Base-by-base conservation (phyloP, 2,888 invertebrate genomes). In the Augochlorella aurata region DNA sequence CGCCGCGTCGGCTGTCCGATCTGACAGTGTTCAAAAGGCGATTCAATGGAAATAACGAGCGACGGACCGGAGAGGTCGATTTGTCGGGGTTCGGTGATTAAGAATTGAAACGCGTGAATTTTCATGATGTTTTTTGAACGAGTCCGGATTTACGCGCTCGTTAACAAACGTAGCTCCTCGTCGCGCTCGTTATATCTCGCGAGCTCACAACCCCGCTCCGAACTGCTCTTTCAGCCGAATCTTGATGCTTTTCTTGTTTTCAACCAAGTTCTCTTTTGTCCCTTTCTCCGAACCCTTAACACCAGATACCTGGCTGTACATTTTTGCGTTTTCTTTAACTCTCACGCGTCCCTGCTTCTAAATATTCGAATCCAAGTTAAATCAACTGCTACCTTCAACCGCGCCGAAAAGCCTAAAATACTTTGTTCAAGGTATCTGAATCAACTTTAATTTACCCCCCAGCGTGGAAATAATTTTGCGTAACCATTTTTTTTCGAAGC, bases 161-260 rank as follows among this genome's bases (percentile, higher is more conserved):
- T 77, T 77, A 74, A 21, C 77, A 21, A 54, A 76, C 58, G 21
- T 10, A 58, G 24, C 44, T n/a, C 24, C 14, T 24, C 16, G 18
- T 49, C 49, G n/a, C 9, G n/a, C 54, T 67, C 77, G 77, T 76
- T 76, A 49, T 44, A 69, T 69, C 49, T 49, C 61, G 44, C 44
- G 44, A 61, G 61, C 21, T 2, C 54, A 12, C 54, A 14, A 14
- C 12, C 54, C 38, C 54, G 0, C 21, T 21, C 5, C 54, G 7
- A 58, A 24, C 24, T 24, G 24, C 58, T 58, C 58, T 24, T 58
- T 58, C 14, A 24, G 58, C 24, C 58, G 58, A n/a, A 24, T 12
- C 4, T 14, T 58, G 21, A n/a, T 58, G 58, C 24, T 58, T 7
- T 7, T 24, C 58, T 12, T 24, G 12, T 54, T 21, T 54, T n/a